Conservation (phyloP, 2,888 invertebrate species). For the Eristalis tenax region DNA sequence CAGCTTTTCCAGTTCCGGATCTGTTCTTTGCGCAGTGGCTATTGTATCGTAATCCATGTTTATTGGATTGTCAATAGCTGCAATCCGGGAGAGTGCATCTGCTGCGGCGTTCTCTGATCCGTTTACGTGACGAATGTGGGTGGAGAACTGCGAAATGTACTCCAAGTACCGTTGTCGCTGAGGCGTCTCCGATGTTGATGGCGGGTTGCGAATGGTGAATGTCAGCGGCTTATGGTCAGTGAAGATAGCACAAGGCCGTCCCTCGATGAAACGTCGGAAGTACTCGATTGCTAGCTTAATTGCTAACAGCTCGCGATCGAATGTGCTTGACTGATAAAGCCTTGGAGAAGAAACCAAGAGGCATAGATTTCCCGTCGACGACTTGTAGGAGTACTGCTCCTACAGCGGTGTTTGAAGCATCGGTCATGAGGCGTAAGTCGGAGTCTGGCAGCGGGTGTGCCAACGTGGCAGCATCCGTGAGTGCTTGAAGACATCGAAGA, state of each 20-base stretch:
- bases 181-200: too few relatives aligned
- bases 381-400: constrained; percentile 9
- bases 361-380: not conserved
- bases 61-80: constrained; percentile 10
- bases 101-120: constrained; percentile 10
- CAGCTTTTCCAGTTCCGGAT: constrained; percentile 11
- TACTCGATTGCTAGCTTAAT: not conserved
- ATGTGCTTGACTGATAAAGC: not conserved
- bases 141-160: too few relatives aligned
- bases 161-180: too few relatives aligned
- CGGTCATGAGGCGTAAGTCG: constrained; percentile 20
- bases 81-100: constrained; percentile 25
- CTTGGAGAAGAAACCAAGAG: not conserved
- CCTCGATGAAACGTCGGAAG: not conserved
- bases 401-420: constrained; percentile 14
- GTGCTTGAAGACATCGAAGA: not conserved
- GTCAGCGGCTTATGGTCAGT: constrained; percentile 6
- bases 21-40: constrained; percentile 6
- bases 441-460: constrained; percentile 12
- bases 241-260: not conserved
- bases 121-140: not conserved
- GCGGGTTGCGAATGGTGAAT: too few relatives aligned
- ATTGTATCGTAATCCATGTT: not conserved
- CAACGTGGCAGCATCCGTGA: constrained; percentile 9
- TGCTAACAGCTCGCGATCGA: constrained; percentile 4